A percentile compares a stretch with the other conserved stretches of the same genome.
These are phyloP conservation scores for Acrobasis repandana DNA, from an alignment of 2,888 invertebrate species.

Conservation along the genomic window DNA sequence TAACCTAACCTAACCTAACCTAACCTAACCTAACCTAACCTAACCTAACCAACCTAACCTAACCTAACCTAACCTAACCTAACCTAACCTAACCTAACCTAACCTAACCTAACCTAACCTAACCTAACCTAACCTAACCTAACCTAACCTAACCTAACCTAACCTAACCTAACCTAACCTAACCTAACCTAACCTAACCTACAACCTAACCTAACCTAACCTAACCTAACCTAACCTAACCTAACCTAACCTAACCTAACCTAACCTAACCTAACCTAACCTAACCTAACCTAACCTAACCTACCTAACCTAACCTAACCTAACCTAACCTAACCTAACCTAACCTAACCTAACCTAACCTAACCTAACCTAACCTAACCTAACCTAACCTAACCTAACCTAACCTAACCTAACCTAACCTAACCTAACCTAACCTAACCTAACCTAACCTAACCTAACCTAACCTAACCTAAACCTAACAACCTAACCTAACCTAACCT, in stretches of 20 bases:
- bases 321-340: constrained; percentile 28
- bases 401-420: constrained; percentile 25
- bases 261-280: no score
- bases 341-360: constrained; percentile 28
- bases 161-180: constrained; percentile 15
- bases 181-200: constrained; percentile 28
- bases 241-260: no score
- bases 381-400: constrained; percentile 28
- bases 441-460: constrained; percentile 34
- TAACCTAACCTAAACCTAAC: constrained; percentile 32
- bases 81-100: constrained; percentile 22
- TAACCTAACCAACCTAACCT: constrained; percentile 26
- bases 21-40: constrained; percentile 27
- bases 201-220: constrained; percentile 22
- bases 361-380: constrained; percentile 29
- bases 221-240: no score
- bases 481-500: constrained; percentile 33
- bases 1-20: constrained; percentile 25
- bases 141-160: constrained; percentile 19
- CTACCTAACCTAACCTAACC: constrained; percentile 30
- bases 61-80: constrained; percentile 25
- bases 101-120: constrained; percentile 24
- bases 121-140: constrained; percentile 21
- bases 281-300: constrained; percentile 23
- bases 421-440: constrained; percentile 31